Evolutionary conservation across 2,888 invertebrate species (phyloP), one percentile per base, ranked within the genome.

Genomic region (Molanna angustata): DNA sequence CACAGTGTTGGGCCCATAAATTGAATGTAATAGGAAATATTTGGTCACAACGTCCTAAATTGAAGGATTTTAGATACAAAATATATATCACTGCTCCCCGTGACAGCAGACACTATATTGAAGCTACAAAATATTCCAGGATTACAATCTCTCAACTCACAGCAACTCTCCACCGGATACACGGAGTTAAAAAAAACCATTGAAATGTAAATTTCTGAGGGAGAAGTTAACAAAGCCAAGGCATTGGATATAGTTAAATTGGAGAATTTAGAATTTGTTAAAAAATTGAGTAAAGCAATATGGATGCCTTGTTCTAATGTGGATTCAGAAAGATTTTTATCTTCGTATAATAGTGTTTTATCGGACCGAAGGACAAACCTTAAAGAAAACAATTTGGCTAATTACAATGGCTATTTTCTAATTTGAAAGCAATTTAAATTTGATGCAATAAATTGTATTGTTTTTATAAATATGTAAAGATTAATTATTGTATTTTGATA

Each of bases 1-100:
- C 27, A 6, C 43, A 43, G 9, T 22, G 27, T 20, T 43, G 43
- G 43, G 43, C 43, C 11, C 43, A 43, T 43, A 43, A 43, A 27
- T 16, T 43, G 20, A 43, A 43, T 27, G 21, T 22, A 27, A 27
- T 43, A 16, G 43, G n/a, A n/a, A n/a, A n/a, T n/a, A n/a, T n/a
- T n/a, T n/a, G n/a, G n/a, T n/a, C n/a, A n/a, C n/a, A n/a, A n/a
- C n/a, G n/a, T n/a, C n/a, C n/a, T n/a, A n/a, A n/a, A n/a, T n/a
- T n/a, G n/a, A n/a, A n/a, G n/a, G n/a, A n/a, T n/a, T n/a, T n/a
- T n/a, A n/a, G n/a, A n/a, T n/a, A n/a, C n/a, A n/a, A n/a, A n/a
- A n/a, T n/a, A n/a, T n/a, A n/a, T n/a, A n/a, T n/a, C n/a, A n/a
- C n/a, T n/a, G n/a, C n/a, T n/a, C n/a, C n/a, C n/a, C n/a, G n/a